Base-by-base conservation (phyloP, 1,140 invertebrate species). In the Catajapyx aquilonaris region DNA sequence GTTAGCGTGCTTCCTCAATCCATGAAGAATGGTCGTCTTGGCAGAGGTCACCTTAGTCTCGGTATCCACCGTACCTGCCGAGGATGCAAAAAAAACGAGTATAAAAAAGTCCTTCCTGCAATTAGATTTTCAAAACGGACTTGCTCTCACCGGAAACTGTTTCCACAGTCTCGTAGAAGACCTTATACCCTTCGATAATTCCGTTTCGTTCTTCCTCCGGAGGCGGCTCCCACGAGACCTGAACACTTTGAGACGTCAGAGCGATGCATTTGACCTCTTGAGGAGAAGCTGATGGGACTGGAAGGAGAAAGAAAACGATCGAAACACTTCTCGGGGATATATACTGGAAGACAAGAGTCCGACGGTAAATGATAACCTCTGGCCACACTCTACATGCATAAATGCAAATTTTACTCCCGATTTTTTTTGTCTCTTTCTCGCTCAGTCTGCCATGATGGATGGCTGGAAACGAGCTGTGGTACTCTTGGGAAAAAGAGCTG, bases 161-260 rank as follows among this genome's bases (percentile, higher is more conserved):
- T 13, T 20, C 31, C 9, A 25, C 16, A 34, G 28, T 22, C 31
- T 56, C 56, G 44, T 59, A 63, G 19, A 59, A 44, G 9, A 66
- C 49, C 33, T 59, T 59, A 49, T 62, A 66, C 4, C 63, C 62
- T 37, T 58, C 51, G 11, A 65, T 51, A 4, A 62, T 46, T 0
- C 63, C 63, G 44, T 65, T 60, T 7, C 61, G 51, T 0, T 50
- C 51, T 39, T 54, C 50, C 9, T 54, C 44, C 0, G 53, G 54
- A 0, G 62, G 63, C 4, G 57, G 57, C 3, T 53, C 51, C 64
- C 64, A 67, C 0, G 54, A 51, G 9, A 67, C 50, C 28, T 54
- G 53, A 16, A 66, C 51, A 37, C 55, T 62, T 20, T 55, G 47
- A 4, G 64, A 58, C n/a, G 50, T 49, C 11, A 49, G 40, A 2